Evolutionary conservation across 2,113 vertebrate genomes (phyloP).

Genomic region (Morphnarchus princeps): DNA sequence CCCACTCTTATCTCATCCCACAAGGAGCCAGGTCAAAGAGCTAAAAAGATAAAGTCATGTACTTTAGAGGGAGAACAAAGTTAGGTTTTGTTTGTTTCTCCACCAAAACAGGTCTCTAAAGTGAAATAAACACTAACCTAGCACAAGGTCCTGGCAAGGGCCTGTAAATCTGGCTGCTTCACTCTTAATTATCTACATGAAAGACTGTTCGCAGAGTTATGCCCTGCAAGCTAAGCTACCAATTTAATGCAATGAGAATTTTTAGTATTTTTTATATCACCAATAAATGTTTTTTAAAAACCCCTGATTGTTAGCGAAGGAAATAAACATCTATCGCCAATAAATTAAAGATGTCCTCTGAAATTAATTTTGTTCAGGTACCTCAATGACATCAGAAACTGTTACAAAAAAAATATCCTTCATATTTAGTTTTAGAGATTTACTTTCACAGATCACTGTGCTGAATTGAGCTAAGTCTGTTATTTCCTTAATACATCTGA

Average conservation of each 20-base stretch:
- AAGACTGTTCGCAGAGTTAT: not conserved
- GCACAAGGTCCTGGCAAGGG: not conserved
- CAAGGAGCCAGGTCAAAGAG: not conserved
- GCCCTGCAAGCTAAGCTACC: not conserved
- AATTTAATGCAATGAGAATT: not conserved
- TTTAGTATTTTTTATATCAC: not conserved
- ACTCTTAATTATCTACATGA: not conserved
- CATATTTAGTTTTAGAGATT: not conserved
- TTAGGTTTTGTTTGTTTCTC: not conserved
- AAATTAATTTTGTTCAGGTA: not conserved
- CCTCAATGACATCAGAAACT: not conserved
- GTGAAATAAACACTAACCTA: not conserved
- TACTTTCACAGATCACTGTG: not conserved
- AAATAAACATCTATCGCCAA: not conserved
- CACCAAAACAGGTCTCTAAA: not conserved
- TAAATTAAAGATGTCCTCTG: not conserved
- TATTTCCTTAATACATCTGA: not conserved
- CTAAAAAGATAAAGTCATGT: not conserved
- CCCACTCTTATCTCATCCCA: not conserved
- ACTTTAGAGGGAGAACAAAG: not conserved
- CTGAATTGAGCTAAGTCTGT: not conserved
- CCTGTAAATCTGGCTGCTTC: not conserved
- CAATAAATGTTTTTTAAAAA: not conserved
- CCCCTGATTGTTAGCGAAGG: not conserved
- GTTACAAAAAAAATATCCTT: not conserved